These are phyloP conservation scores for Ceratitis capitata DNA, from an alignment of 1,140 invertebrate genomes.

Conservation along the genomic window DNA sequence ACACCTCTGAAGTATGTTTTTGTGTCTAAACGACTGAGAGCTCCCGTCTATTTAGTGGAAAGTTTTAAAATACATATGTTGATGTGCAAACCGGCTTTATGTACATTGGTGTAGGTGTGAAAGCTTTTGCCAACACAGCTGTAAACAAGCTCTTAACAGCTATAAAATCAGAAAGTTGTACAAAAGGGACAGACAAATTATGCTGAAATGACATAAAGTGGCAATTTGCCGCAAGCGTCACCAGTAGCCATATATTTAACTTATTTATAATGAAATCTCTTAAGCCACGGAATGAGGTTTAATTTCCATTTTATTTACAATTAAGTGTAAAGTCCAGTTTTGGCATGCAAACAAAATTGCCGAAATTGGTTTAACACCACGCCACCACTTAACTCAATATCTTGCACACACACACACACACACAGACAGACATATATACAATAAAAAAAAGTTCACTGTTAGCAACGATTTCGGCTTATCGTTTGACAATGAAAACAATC, in stretches of 20 bases:
- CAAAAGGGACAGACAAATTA: background rate
- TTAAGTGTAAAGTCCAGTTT: background rate
- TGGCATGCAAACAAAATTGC: background rate
- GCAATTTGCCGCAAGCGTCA: background rate
- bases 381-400: too few species aligned
- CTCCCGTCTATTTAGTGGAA: background rate
- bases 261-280: background rate
- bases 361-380: background rate
- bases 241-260: background rate
- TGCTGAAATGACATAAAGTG: background rate
- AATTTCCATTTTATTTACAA: background rate
- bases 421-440: background rate
- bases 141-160: background rate
- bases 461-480: background rate
- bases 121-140: background rate
- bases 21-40: background rate
- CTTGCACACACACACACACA: background rate
- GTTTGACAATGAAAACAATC: background rate
- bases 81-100: too few species aligned
- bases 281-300: background rate
- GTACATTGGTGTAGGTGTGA: background rate
- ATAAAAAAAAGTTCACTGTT: background rate
- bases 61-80: background rate
- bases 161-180: background rate
- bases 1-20: background rate